A percentile compares a stretch with the other conserved stretches of the same genome.
Conservation (phyloP, 2,113 vertebrate genomes). For the Speoplatyrhinus poulsoni region DNA sequence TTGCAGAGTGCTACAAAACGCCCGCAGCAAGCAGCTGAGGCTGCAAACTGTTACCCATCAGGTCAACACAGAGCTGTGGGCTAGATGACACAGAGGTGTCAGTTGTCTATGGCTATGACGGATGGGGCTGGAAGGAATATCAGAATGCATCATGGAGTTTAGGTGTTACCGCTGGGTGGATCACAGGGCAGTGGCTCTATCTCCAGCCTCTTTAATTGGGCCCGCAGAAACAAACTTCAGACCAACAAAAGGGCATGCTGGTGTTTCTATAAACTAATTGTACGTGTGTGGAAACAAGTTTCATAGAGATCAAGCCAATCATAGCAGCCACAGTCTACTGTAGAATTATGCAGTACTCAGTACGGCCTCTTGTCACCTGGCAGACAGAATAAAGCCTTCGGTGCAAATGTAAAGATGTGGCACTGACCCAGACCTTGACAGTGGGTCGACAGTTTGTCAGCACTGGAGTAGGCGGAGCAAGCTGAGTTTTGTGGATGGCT, state of each 20-base stretch:
- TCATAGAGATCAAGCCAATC: too few relatives aligned
- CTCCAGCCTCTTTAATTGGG: slow-evolving; percentile 50
- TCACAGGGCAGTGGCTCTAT: neutral
- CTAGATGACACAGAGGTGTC: neutral
- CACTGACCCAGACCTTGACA: slow-evolving; percentile 12
- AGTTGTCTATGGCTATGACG: too few relatives aligned
- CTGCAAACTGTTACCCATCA: neutral
- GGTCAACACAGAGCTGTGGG: too few relatives aligned
- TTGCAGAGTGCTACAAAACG: neutral
- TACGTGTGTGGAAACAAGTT: too few relatives aligned
- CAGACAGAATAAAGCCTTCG: neutral
- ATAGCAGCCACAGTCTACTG: too few relatives aligned
- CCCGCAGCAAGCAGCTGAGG: neutral
- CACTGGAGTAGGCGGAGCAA: slow-evolving; percentile 27
- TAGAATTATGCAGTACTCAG: neutral
- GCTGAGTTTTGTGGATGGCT: slow-evolving; percentile 17
- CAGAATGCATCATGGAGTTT: neutral
- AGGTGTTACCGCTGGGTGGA: neutral
- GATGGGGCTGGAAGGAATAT: neutral
- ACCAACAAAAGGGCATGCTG: slow-evolving; percentile 15
- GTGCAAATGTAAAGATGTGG: slow-evolving; percentile 1
- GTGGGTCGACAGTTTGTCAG: neutral
- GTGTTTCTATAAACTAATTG: too few relatives aligned
- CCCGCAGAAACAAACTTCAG: slow-evolving; percentile 60
- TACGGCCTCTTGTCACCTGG: neutral